phyloP scores from a whole-genome alignment of 2,797 vertebrate genomes.

The Iguana delicatissima region DNA sequence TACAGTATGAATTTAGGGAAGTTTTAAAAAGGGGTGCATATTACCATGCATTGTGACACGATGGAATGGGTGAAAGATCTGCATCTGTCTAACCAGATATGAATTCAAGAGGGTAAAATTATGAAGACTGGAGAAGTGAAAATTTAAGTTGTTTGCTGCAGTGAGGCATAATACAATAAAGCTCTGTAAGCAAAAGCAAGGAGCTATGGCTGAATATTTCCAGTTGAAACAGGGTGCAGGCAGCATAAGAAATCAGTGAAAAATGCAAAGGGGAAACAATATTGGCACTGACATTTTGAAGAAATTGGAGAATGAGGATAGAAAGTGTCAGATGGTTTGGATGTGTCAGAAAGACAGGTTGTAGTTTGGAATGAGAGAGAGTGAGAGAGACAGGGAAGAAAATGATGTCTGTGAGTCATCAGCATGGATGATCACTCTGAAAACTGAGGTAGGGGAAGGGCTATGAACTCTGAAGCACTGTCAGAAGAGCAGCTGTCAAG shows the following conservation, averaged over 20 bases:
- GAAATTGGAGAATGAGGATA: neutral
- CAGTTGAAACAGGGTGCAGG: neutral
- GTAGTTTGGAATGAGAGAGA: neutral
- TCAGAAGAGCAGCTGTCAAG: conserved; percentile 22
- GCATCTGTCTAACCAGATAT: neutral
- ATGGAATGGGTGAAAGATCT: neutral
- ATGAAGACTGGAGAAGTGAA: neutral
- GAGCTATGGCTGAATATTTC: neutral
- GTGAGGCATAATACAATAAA: neutral
- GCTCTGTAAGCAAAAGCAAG: neutral
- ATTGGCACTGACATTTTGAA: conserved; percentile 26
- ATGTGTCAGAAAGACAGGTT: conserved; percentile 30
- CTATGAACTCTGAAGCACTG: conserved; percentile 24
- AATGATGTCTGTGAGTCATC: conserved; percentile 1
- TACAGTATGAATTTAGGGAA: neutral
- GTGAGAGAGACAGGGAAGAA: no score
- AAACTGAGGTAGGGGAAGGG: neutral
- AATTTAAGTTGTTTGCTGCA: neutral
- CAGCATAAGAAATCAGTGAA: conserved; percentile 9
- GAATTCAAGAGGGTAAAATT: neutral
- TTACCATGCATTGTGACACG: neutral
- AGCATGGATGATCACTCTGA: conserved; percentile 19
- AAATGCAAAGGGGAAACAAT: neutral
- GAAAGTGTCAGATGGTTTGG: neutral
- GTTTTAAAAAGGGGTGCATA: neutral